Conservation (phyloP, 2,113 vertebrate genomes). For the Corythornis madagascariensis region DNA sequence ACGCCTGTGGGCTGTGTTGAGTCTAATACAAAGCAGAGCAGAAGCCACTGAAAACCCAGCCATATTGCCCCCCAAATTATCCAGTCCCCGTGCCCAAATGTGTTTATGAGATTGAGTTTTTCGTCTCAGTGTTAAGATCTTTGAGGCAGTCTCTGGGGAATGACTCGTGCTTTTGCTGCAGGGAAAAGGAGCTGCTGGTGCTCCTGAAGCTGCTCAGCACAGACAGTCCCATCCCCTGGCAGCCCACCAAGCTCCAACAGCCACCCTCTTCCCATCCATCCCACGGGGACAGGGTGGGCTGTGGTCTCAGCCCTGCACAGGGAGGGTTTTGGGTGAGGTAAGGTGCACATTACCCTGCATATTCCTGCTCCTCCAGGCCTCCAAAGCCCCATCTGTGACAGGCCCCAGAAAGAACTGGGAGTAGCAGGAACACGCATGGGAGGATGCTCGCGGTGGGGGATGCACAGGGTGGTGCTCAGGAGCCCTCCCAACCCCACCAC, state of each 20-base stretch:
- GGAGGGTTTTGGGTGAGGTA: neutral
- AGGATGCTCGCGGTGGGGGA: neutral
- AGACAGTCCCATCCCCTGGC: fast-evolving
- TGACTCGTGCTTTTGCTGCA: neutral
- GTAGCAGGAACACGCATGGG: neutral
- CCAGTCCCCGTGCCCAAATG: neutral
- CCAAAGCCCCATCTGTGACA: neutral
- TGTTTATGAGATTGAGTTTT: neutral
- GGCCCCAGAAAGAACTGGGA: fast-evolving
- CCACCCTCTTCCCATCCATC: neutral
- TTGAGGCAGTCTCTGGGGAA: neutral
- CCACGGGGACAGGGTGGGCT: neutral
- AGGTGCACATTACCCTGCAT: neutral
- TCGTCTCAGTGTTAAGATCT: neutral
- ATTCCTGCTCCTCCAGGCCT: neutral
- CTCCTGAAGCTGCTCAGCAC: neutral
- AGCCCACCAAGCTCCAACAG: neutral
- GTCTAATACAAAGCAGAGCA: neutral
- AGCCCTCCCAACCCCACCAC: neutral
- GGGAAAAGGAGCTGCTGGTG: neutral
- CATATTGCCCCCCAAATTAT: fast-evolving
- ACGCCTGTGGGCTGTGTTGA: fast-evolving
- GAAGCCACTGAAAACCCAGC: neutral
- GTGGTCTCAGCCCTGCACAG: fast-evolving
- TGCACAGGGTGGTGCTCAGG: neutral